Percentiles rank a stretch among this genome's conserved stretches.
These are phyloP conservation scores for Alectura lathami DNA, from an alignment of 2,113 vertebrate species.

Conservation along the genomic window DNA sequence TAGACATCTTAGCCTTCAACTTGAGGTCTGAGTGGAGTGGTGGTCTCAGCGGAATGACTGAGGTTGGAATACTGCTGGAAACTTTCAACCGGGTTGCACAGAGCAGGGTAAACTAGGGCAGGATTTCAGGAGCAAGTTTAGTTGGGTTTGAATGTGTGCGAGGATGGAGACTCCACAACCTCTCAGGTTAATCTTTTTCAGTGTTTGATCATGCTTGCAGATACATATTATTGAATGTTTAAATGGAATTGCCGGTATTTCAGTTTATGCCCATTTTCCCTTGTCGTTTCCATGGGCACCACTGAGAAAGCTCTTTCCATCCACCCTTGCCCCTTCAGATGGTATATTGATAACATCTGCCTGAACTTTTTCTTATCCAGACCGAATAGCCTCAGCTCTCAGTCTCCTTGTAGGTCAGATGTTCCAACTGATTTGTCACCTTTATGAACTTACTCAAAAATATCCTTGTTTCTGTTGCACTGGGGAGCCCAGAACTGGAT, in stretches of 20 bases:
- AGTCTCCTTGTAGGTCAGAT: too few species aligned
- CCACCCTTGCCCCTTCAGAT: neutral
- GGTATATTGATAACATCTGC: too few species aligned
- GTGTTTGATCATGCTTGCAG: fast-evolving
- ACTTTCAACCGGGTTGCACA: neutral
- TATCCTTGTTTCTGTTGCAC: too few species aligned
- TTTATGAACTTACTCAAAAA: too few species aligned
- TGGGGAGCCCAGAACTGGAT: too few species aligned
- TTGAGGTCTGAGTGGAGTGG: neutral
- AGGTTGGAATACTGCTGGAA: neutral
- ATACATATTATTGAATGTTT: neutral
- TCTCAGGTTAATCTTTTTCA: neutral
- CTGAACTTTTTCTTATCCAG: too few species aligned
- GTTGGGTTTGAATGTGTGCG: neutral
- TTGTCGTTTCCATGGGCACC: neutral
- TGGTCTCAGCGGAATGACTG: neutral
- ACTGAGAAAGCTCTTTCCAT: neutral
- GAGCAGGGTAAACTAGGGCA: neutral
- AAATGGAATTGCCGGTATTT: neutral
- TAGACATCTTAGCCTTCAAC: neutral
- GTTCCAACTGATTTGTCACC: too few species aligned
- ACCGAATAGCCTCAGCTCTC: too few species aligned
- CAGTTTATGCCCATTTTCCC: neutral
- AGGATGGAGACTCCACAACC: neutral
- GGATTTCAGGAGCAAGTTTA: neutral